Evolutionary conservation across 2,888 invertebrate species (phyloP).

Genomic region (Lathronympha strigana): DNA sequence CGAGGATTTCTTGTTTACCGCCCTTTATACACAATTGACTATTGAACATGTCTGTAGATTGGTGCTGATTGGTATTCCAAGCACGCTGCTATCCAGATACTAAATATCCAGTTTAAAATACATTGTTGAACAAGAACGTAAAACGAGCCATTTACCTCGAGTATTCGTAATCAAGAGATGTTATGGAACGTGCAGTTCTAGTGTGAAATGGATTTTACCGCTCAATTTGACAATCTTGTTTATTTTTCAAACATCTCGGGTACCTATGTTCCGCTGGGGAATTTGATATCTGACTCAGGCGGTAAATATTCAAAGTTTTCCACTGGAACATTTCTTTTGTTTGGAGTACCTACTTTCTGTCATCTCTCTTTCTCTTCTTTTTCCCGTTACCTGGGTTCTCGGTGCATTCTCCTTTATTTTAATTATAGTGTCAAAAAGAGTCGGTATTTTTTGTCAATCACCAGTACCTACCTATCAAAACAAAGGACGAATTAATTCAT

Average conservation of each 20-base stretch:
- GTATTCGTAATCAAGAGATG: conserved; percentile 20
- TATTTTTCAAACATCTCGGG: not conserved
- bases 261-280: not conserved
- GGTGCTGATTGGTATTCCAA: not conserved
- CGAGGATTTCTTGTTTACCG: no score
- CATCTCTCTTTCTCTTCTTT: no score
- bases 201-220: conserved; percentile 13
- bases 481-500: no score
- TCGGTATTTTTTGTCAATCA: no score
- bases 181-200: conserved; percentile 19
- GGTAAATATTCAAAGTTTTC: no score
- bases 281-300: not conserved
- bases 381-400: no score
- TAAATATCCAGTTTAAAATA: conserved; percentile 9
- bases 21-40: no score
- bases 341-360: no score
- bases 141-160: conserved; percentile 20
- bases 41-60: not conserved
- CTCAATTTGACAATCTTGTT: conserved; percentile 8
- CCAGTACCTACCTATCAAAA: no score
- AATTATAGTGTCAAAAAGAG: no score
- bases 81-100: not conserved
- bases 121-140: conserved; percentile 4
- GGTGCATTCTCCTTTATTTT: no score
- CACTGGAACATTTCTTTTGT: no score